These are phyloP conservation scores for Drosophila orosa DNA, from an alignment of 1,140 invertebrate genomes.

Conservation along the genomic window DNA sequence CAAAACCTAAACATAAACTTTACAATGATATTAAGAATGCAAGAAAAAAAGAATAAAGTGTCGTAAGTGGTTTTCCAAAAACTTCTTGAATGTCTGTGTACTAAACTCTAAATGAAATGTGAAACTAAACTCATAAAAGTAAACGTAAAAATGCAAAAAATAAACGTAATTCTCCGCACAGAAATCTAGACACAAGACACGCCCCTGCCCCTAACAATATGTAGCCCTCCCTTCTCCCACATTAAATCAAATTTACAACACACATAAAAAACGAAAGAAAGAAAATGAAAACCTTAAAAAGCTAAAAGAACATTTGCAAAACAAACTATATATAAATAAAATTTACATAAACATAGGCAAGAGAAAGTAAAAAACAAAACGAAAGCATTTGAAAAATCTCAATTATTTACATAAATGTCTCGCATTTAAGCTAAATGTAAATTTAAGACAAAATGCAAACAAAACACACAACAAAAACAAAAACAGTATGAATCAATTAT, in stretches of 20 bases:
- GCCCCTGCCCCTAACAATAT: conserved; percentile 32
- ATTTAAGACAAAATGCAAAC: conserved; percentile 56
- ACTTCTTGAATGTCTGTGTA: conserved; percentile 76
- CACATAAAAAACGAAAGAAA: conserved; percentile 40
- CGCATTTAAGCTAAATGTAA: conserved; percentile 80
- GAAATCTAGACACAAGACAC: conserved; percentile 57
- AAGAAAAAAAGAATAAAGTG: conserved; percentile 39
- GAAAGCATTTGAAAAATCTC: conserved; percentile 60
- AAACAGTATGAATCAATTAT: conserved; percentile 31
- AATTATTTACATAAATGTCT: conserved; percentile 83
- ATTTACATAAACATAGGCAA: conserved; percentile 74
- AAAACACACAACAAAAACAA: conserved; percentile 35
- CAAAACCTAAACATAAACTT: conserved; percentile 46
- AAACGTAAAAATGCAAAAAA: conserved; percentile 39
- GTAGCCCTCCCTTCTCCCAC: conserved; percentile 32
- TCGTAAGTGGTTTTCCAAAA: conserved; percentile 76
- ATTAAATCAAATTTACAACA: conserved; percentile 80
- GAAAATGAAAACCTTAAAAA: conserved; percentile 41
- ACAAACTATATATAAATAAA: conserved; percentile 71
- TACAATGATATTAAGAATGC: conserved; percentile 49
- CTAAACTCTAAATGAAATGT: conserved; percentile 70
- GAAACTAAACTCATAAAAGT: conserved; percentile 49
- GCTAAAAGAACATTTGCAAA: conserved; percentile 53
- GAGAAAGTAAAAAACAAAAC: conserved; percentile 28
- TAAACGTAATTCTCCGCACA: conserved; percentile 63